A percentile compares a stretch with the other conserved stretches of the same genome.
Evolutionary conservation across 2,797 vertebrate species (phyloP).

Genomic region (Semaprochilodus insignis): DNA sequence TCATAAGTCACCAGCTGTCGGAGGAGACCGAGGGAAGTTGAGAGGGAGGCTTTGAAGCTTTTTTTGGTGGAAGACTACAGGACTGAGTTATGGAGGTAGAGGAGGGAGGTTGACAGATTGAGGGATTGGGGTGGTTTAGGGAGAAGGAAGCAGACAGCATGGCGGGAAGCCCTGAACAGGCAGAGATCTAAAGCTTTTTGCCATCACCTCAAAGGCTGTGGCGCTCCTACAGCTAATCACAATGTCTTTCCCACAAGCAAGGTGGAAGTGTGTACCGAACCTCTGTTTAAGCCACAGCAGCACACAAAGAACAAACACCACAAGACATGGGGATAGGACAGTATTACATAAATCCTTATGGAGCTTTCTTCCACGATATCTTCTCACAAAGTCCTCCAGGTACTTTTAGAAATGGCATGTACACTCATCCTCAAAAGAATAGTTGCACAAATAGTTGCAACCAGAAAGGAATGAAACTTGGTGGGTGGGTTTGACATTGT

Average conservation of each 20-base stretch:
- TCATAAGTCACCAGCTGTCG: conserved; percentile 35
- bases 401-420: too few relatives aligned
- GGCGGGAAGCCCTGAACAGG: conserved; percentile 10
- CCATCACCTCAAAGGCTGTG: conserved; percentile 33
- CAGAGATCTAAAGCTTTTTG: conserved; percentile 44
- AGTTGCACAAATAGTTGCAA: too few relatives aligned
- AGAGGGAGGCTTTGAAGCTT: conserved; percentile 20
- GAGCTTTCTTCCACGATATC: too few relatives aligned
- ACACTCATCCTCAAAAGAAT: too few relatives aligned
- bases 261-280: too few relatives aligned
- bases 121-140: conserved; percentile 1
- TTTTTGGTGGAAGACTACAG: conserved; percentile 18
- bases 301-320: too few relatives aligned
- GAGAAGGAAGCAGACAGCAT: conserved; percentile 23
- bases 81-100: not conserved
- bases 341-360: too few relatives aligned
- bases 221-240: conserved; percentile 26
- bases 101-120: not conserved
- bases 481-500: too few relatives aligned
- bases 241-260: conserved; percentile 3
- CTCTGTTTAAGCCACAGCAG: too few relatives aligned
- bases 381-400: too few relatives aligned
- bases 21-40: conserved; percentile 22
- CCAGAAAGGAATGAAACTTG: too few relatives aligned
- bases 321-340: too few relatives aligned